Base-by-base conservation (phyloP, 2,888 invertebrate genomes). In the Rotaria macrura region DNA sequence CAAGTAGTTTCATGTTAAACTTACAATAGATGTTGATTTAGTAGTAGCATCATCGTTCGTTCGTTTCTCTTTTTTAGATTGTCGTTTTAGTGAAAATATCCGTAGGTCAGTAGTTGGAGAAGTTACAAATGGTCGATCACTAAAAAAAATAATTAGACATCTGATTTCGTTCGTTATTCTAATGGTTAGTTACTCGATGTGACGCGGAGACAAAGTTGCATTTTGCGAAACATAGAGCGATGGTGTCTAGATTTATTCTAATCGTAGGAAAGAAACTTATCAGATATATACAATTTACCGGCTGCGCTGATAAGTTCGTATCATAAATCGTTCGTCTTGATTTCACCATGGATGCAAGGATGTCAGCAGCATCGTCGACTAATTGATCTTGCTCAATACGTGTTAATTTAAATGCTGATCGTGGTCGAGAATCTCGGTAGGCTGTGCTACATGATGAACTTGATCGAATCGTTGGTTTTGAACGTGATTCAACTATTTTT, bases 301-400 rank as follows among this genome's bases (percentile, higher is more conserved):
- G 34, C 38, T 72, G 72, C 9, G 0, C 4, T n/a, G 7, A 23
- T 72, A 23, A 23, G 20, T 34, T 38, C 14, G 72, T 40, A 38
- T 72, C 38, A 38, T 38, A 23, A 38, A 23, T 23, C 12, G 79
- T 10, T 25, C 79, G 79, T n/a, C 79, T 40, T 43, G 43, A 43
- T 40, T 43, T 79, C 25, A 79, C 79, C 43, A 79, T 43, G 7
- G 79, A 43, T 79, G 79, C 79, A n/a, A 79, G n/a, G 6, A 79
- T 43, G 43, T 79, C 43, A 2, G 79, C 79, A 43, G 79, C 43
- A 79, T 79, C 34, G n/a, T 79, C 79, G n/a, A 79, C 20, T 43
- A 79, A 43, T 43, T 79, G 79, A 79, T 79, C 43, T 79, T 43
- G 40, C n/a, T 79, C 79, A 79, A n/a, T 7, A 14, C 79, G 79